Conservation (phyloP, 2,113 vertebrate genomes). For the Chaetodon auriga region DNA sequence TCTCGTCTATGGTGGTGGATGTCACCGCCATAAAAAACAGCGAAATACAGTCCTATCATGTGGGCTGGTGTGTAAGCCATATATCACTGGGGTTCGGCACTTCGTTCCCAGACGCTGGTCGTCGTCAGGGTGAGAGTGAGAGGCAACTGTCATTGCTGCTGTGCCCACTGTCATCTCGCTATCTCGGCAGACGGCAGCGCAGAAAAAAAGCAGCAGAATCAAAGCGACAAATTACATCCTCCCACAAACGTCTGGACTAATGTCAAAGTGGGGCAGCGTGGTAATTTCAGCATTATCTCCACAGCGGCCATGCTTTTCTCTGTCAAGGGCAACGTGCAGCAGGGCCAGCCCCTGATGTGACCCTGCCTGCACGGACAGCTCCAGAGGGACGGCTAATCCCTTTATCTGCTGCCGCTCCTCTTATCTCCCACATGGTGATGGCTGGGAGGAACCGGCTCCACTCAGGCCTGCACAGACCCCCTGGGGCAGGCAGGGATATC, state of each 20-base stretch:
- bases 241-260: slow-evolving; percentile 57
- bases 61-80: slow-evolving; percentile 58
- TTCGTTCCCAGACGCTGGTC: slow-evolving; percentile 49
- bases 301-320: slow-evolving; percentile 51
- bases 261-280: slow-evolving; percentile 66
- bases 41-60: slow-evolving; percentile 68
- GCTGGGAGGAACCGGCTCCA: slow-evolving; percentile 68
- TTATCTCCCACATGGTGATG: slow-evolving; percentile 75
- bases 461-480: slow-evolving; percentile 53
- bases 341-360: slow-evolving; percentile 58
- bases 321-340: slow-evolving; percentile 65
- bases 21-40: slow-evolving; percentile 60
- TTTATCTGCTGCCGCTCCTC: slow-evolving; percentile 75
- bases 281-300: slow-evolving; percentile 75
- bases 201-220: slow-evolving; percentile 18
- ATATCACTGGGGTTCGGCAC: slow-evolving; percentile 57
- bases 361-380: slow-evolving; percentile 64
- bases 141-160: slow-evolving; percentile 55
- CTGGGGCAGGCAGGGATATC: slow-evolving; percentile 64
- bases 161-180: slow-evolving; percentile 50
- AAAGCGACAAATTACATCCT: slow-evolving; percentile 69
- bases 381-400: slow-evolving; percentile 75
- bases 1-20: slow-evolving; percentile 49
- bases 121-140: slow-evolving; percentile 62
- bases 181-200: slow-evolving; percentile 14